Base-by-base conservation (phyloP, 2,888 invertebrate genomes). In the Noctua janthina region DNA sequence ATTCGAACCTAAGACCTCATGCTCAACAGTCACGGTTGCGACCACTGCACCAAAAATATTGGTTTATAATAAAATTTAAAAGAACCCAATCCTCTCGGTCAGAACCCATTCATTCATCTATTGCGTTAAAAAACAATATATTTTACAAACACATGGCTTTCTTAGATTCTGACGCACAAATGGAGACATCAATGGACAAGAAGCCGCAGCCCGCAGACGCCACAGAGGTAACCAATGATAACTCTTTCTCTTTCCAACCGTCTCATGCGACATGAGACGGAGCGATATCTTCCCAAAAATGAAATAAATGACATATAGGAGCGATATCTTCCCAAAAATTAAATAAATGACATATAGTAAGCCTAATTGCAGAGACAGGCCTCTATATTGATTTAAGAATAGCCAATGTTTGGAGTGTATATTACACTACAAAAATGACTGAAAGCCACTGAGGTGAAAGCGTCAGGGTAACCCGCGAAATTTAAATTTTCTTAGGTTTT, bases 101-200 rank as follows among this genome's bases (percentile, higher is more conserved):
- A n/a, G 13, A 59, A 59, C 46, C 59, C 5, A n/a, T n/a, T 3
- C 49, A 15, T 59, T n/a, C 13, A 59, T 59, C 13, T 59, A 11
- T 59, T 59, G 59, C 59, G n/a, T 59, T n/a, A 59, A 59, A 59
- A 59, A 59, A 13, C 8, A 17, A 17, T 17, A 6, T 23, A 13
- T 67, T 67, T 13, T 43, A 17, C n/a, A 67, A 67, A 67, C n/a
- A 43, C 43, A 15, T 68, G 3, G 72, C 20, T 80, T 78, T 83
- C 76, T 51, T 74, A 94, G 95, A 89, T 83, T 88, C 92, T 1
- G 95, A 94, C n/a, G 86, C 86, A 46, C 93, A 92, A 74, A 91
- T 91, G 87, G 95, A 94, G 46, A 88, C 91, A 35, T 81, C 88
- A 0, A 79, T 75, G 0, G 94, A 94, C 13, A 94, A 93, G 86